A percentile compares a stretch with the other conserved stretches of the same genome.
phyloP scores from a whole-genome alignment of 2,888 invertebrate species.

The Aricia artaxerxes region DNA sequence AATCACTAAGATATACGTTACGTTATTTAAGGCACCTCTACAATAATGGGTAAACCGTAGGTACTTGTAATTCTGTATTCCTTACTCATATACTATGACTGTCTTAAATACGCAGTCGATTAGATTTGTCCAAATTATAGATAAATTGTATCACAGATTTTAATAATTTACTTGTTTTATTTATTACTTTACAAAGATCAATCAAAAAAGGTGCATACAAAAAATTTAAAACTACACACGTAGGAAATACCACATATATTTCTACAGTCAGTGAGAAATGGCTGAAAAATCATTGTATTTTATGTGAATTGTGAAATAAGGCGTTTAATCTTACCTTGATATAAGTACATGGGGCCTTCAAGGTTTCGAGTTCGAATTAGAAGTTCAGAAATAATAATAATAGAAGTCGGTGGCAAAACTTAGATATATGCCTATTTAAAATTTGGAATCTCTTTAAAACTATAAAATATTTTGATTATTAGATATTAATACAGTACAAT shows the following conservation, averaged over 20 bases:
- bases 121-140: not conserved
- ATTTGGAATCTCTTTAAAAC: not conserved
- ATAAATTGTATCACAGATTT: slow-evolving; percentile 5
- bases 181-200: not conserved
- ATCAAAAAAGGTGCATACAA: not conserved
- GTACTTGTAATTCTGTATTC: too few relatives aligned
- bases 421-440: not conserved
- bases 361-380: not conserved
- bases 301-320: not conserved
- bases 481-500: not conserved
- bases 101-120: not conserved
- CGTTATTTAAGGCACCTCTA: not conserved
- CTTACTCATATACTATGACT: not conserved
- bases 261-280: not conserved
- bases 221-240: not conserved
- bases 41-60: not conserved
- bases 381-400: not conserved
- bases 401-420: not conserved
- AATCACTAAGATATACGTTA: not conserved
- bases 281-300: not conserved
- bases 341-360: not conserved
- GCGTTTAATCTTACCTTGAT: not conserved
- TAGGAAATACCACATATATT: not conserved
- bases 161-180: not conserved
- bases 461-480: not conserved